phyloP scores from a whole-genome alignment of 2,797 vertebrate species.

The Girardinus metallicus region DNA sequence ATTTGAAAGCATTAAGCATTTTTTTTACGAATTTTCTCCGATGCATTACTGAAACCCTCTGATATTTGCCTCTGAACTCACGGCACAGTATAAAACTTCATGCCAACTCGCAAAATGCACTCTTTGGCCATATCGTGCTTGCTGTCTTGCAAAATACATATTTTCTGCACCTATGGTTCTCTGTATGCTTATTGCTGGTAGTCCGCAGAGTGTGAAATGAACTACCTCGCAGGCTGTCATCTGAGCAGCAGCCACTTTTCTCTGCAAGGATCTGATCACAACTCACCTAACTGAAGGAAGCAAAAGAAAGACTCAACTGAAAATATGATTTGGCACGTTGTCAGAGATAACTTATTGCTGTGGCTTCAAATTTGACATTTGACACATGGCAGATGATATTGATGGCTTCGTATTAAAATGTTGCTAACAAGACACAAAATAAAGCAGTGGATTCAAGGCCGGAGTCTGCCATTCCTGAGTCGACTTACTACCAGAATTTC shows the following conservation, averaged over 20 bases:
- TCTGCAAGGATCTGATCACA: constrained; percentile 27
- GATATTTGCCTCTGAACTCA: constrained; percentile 18
- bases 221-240: constrained; percentile 27
- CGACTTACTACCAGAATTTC: constrained; percentile 44
- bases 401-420: constrained; percentile 15
- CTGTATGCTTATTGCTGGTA: constrained; percentile 33
- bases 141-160: constrained; percentile 23
- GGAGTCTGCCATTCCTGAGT: constrained; percentile 17
- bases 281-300: neutral
- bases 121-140: neutral
- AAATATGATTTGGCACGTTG: constrained; percentile 1
- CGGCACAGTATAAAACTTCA: constrained; percentile 14
- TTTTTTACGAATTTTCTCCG: neutral
- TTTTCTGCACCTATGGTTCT: constrained; percentile 47
- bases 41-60: neutral
- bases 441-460: constrained; percentile 15
- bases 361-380: constrained; percentile 15
- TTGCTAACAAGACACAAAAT: neutral
- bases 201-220: constrained; percentile 55
- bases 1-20: neutral
- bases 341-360: constrained; percentile 13
- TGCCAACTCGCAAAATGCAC: constrained; percentile 27
- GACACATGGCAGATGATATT: neutral
- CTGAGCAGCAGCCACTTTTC: constrained; percentile 51
- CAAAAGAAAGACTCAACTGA: constrained; percentile 4